Base-by-base conservation (phyloP, 2,797 vertebrate species). In the Gobionotothen gibberifrons region DNA sequence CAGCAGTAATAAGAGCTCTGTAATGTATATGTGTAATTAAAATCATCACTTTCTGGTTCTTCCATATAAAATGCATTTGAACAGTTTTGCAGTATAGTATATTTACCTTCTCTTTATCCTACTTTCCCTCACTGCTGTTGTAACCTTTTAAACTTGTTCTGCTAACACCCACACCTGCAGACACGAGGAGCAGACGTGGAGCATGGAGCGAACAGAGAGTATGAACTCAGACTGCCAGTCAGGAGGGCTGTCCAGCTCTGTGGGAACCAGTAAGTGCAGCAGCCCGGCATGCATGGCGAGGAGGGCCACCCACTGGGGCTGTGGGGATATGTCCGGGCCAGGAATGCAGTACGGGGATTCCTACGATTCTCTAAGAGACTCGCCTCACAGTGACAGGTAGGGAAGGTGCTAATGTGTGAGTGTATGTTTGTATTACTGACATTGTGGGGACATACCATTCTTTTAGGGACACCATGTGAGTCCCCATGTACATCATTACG, bases 201-300 rank as follows among this genome's bases (percentile, higher is more conserved):
- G 97, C 94, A 93, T 98, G 94, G 97, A 98, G 87, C 93, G 95
- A 74, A 97, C 97, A 0, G 97, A 97, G 79, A 98, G 97, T 52
- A 92, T 98, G 90, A 97, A 97, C 89, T 99, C 97, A 0, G 97
- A 98, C 88, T 98, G 97, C 80, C 97, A 97, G 91, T 99, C 97
- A 11, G 97, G 97, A 70, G 96, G 96, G 70, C 94, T 97, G 91
- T 95, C 97, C 81, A 98, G 97, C 0, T 99, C 97, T 0, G 96
- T 99, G 89, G 97, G 97, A 89, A 99, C 97, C 93, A 99, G 97
- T 90, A 98, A 98, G 88, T 99, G 97, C 95, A 99, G 98, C 94
- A 99, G 97, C 87, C 97, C 97, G 0, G 96, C 97, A 0, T 99
- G 97, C 3, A 95, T 98, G 93, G 96, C 97, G 0, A 96, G 96